Conservation (phyloP, 2,797 vertebrate species). For the Ceryle rudis region DNA sequence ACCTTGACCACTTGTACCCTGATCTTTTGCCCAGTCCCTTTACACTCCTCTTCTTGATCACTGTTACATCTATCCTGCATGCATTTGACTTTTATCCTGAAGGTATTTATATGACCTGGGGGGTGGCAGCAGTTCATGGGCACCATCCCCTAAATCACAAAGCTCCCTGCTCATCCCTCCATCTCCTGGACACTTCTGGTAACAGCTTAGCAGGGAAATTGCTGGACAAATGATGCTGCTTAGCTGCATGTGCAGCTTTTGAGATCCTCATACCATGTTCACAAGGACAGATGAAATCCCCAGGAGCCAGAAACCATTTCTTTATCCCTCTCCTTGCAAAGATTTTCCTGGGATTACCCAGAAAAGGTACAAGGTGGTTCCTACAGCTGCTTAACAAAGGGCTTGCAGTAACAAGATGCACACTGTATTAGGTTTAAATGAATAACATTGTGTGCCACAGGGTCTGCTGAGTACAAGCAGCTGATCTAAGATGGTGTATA, state of each 20-base stretch:
- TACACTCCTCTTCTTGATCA: neutral
- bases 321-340: neutral
- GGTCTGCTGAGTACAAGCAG: neutral
- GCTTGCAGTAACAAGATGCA: neutral
- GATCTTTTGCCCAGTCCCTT: neutral
- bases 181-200: neutral
- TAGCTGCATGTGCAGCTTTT: neutral
- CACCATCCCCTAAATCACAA: neutral
- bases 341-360: neutral
- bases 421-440: neutral
- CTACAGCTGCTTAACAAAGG: neutral
- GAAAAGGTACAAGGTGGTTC: neutral
- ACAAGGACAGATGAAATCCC: neutral
- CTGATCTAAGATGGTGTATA: neutral
- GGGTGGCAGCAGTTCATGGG: fast-evolving
- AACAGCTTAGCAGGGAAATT: neutral
- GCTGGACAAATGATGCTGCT: neutral
- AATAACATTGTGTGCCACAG: neutral
- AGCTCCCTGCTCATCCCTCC: neutral
- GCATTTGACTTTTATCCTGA: neutral
- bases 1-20: neutral
- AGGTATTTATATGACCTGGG: neutral
- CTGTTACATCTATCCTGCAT: neutral
- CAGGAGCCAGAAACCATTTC: neutral
- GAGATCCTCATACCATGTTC: neutral